Base-by-base conservation (phyloP, 2,888 invertebrate genomes). In the Keiferia lycopersicella region DNA sequence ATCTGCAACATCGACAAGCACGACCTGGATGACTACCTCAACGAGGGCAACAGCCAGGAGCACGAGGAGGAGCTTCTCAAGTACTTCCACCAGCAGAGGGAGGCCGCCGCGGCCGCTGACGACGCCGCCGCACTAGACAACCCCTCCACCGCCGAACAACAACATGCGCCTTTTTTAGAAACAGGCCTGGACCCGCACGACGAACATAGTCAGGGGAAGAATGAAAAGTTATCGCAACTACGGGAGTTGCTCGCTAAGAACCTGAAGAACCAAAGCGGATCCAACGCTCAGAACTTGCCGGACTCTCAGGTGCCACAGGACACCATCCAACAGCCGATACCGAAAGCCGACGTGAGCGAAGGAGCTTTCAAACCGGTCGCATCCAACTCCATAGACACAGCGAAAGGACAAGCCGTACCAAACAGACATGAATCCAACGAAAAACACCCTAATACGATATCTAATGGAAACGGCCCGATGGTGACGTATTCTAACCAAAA, bases 61-160 rank as follows among this genome's bases (percentile, higher is more conserved):
- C 96, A 97, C 83, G 96, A 96, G 79, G 96, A 96, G 79, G 97
- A 97, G 86, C 87, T 97, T 74, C 92, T 96, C 82, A 96, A 96
- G 87, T 97, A 96, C 88, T 96, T 96, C 85, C 95, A 94, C 78
- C 48, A 34, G 4, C 30, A 50, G 18, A n/a, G 85, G 86, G 18
- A 60, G 26, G 82, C 71, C 61, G 73, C 74, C 11, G 81, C 83
- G 70, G 85, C 86, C n/a, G 73, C 74, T 3, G 66, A 83, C 73
- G 78, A 74, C 18, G 72, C 74, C 48, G 64, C 70, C 61, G 73
- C 74, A 2, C 3, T 6, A 4, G 34, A 34, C 6, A 34, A 34
- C 34, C 34, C 34, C 10, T 34, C 34, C 34, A 10, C 8, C 34
- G 22, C 12, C 39, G 48, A 22, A 34, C 66, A 68, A 61, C 70